Conservation (phyloP, 2,797 vertebrate species). For the Eulemur rubriventer region DNA sequence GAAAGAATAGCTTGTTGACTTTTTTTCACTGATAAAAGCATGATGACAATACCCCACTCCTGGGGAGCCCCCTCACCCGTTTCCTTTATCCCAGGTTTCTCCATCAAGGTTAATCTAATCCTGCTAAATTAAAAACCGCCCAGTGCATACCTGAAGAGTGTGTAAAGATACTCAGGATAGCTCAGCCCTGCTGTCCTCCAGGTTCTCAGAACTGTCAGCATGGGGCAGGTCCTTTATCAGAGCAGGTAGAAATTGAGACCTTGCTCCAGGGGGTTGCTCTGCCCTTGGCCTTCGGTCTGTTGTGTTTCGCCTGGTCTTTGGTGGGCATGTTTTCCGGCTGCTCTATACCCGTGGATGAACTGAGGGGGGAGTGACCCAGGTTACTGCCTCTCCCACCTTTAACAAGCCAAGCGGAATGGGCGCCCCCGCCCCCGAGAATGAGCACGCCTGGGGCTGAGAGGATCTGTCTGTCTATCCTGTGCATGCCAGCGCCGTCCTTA, state of each 20-base stretch:
- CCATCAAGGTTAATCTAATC: slow-evolving; percentile 37
- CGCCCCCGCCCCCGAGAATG: neutral
- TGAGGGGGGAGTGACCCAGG: neutral
- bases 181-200: neutral
- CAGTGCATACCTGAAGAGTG: neutral
- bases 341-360: neutral
- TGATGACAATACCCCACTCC: slow-evolving; percentile 25
- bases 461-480: neutral
- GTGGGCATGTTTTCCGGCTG: neutral
- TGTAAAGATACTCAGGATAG: neutral
- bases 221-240: neutral
- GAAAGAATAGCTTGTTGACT: slow-evolving; percentile 74
- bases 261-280: neutral
- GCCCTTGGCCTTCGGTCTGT: neutral
- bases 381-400: neutral
- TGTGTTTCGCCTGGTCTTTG: neutral
- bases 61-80: slow-evolving; percentile 26
- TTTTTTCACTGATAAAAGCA: slow-evolving; percentile 67
- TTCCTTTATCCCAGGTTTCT: slow-evolving; percentile 9
- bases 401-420: neutral
- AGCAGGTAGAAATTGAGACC: neutral
- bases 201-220: neutral
- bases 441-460: accelerated
- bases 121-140: slow-evolving; percentile 44
- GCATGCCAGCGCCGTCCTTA: neutral